A percentile compares a stretch with the other conserved stretches of the same genome.
Conservation (phyloP, 1,140 invertebrate species). For the Micrasema minimum region DNA sequence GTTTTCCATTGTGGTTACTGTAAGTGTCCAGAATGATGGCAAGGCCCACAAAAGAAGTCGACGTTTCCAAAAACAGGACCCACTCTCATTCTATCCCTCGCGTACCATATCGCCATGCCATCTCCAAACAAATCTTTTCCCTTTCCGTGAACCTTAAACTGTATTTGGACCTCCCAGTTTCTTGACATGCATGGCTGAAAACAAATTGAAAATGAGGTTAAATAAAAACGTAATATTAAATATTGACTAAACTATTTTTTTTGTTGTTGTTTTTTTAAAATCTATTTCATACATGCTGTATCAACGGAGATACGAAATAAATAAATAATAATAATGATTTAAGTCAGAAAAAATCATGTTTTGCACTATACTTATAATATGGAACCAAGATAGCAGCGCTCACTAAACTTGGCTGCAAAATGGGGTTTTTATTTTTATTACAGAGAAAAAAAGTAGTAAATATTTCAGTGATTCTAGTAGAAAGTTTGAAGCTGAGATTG, state of each 20-base stretch:
- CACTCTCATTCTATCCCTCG: slow-evolving; percentile 84
- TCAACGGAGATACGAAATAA: background rate
- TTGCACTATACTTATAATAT: no score
- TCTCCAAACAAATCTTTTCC: slow-evolving; percentile 97
- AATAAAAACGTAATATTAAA: no score
- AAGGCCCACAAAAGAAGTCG: slow-evolving; percentile 92
- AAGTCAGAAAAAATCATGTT: no score
- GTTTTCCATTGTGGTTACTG: slow-evolving; percentile 98
- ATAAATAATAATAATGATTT: background rate
- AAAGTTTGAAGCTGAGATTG: no score
- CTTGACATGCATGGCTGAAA: slow-evolving; percentile 82
- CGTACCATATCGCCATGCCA: slow-evolving; percentile 98
- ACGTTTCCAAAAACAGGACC: slow-evolving; percentile 96
- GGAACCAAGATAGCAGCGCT: no score
- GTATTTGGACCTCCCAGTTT: slow-evolving; percentile 97
- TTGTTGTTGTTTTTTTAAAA: no score
- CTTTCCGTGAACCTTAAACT: slow-evolving; percentile 95
- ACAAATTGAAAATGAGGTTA: slow-evolving; percentile 42
- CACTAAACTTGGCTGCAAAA: no score
- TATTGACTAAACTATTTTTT: no score
- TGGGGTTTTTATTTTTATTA: no score
- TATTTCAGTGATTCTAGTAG: slow-evolving; percentile 36
- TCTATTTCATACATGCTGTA: no score
- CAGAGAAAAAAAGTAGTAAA: slow-evolving; percentile 35
- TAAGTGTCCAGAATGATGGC: slow-evolving; percentile 98